Percentiles rank a stretch among this genome's conserved stretches.
Evolutionary conservation across 1,140 invertebrate genomes (phyloP).

Genomic region (Drosophila quadrilineata): DNA sequence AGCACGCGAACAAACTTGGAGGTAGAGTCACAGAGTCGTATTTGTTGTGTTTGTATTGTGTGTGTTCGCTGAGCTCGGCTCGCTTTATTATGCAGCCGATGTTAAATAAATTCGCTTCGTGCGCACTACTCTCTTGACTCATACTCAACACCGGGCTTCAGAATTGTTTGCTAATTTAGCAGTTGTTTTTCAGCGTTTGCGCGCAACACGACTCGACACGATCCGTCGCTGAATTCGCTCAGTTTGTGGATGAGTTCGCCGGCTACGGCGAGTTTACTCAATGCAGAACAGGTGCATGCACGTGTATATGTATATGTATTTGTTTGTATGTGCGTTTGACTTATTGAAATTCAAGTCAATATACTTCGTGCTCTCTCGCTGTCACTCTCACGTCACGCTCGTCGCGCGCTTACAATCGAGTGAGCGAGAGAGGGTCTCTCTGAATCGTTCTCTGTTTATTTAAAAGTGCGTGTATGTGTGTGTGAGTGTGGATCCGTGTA

Average conservation of each 20-base stretch:
- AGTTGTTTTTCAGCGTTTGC: slow-evolving; percentile 31
- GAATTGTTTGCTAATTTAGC: slow-evolving; percentile 42
- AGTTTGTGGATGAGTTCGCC: slow-evolving; percentile 18
- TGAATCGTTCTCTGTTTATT: neutral
- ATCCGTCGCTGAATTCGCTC: slow-evolving; percentile 15
- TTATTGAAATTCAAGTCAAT: too few species aligned
- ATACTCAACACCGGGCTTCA: slow-evolving; percentile 55
- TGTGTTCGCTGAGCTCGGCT: too few species aligned
- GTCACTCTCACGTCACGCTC: neutral
- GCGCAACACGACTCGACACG: slow-evolving; percentile 23
- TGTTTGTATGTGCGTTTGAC: too few species aligned
- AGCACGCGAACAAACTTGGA: neutral
- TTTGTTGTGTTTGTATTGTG: too few species aligned
- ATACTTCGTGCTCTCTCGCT: neutral
- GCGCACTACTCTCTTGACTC: slow-evolving; percentile 4
- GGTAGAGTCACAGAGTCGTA: too few species aligned
- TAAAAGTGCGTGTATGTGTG: neutral
- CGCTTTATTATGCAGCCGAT: slow-evolving; percentile 36
- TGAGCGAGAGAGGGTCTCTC: too few species aligned
- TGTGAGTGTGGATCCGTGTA: neutral
- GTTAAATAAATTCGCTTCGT: slow-evolving; percentile 25
- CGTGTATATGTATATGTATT: too few species aligned
- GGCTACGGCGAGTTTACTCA: neutral
- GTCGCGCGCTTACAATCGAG: neutral
- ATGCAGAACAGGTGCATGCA: slow-evolving; percentile 17